These are phyloP conservation scores for Gasterosteus nipponicus DNA, from an alignment of 2,113 vertebrate genomes.

Conservation along the genomic window DNA sequence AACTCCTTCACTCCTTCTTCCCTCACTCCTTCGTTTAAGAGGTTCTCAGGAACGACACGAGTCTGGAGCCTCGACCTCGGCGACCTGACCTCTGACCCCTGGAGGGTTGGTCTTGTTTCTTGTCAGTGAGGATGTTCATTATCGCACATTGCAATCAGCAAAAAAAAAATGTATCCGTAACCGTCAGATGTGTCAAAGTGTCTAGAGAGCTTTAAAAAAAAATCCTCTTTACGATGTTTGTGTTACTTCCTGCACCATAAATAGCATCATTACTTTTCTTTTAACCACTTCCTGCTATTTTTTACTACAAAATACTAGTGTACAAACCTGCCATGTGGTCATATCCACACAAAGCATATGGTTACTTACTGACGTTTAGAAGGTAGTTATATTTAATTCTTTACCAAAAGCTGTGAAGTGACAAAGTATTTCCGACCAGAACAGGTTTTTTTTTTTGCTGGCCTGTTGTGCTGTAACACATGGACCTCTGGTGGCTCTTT, in stretches of 20 bases:
- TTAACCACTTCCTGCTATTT: not conserved
- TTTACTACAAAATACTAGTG: not conserved
- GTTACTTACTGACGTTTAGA: not conserved
- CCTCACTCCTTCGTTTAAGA: not conserved
- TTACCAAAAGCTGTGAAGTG: not conserved
- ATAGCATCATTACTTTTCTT: not conserved
- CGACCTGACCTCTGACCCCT: conserved; percentile 42
- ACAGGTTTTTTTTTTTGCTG: not conserved
- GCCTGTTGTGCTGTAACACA: conserved; percentile 1
- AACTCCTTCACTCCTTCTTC: conserved; percentile 1
- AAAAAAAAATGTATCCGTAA: not conserved
- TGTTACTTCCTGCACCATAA: not conserved
- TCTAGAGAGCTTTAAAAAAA: not conserved
- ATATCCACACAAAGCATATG: not conserved
- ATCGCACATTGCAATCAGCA: not conserved
- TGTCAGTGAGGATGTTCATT: conserved; percentile 5
- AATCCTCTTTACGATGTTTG: not conserved
- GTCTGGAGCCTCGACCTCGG: conserved; percentile 43
- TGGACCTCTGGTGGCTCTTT: conserved; percentile 55
- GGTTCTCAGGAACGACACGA: conserved; percentile 27
- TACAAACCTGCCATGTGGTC: not conserved
- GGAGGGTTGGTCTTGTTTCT: conserved; percentile 11
- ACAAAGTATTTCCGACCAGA: not conserved
- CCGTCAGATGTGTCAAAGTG: not conserved
- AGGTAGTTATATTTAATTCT: not conserved